Evolutionary conservation across 35 echinoderm and acorn worm genomes (phyloP).

Genomic region (Chiridota heheva): DNA sequence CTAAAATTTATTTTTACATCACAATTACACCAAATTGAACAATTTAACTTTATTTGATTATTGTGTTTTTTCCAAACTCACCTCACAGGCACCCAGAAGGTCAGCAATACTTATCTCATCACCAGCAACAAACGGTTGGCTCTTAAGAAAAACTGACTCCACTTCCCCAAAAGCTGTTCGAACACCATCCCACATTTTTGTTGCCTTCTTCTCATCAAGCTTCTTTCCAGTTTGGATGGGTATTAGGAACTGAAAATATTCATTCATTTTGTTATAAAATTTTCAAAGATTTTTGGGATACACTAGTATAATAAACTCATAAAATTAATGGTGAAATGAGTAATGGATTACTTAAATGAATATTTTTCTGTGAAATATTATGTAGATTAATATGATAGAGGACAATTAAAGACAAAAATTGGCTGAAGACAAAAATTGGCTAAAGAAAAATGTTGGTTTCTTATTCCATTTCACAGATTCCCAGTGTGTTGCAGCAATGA

Average conservation of each 20-base stretch:
- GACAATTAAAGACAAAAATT: too few relatives aligned
- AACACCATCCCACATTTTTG: background rate
- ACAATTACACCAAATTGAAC: background rate
- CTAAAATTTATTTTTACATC: background rate
- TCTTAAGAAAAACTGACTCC: constrained; percentile 9
- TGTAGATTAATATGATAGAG: too few relatives aligned
- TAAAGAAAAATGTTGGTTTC: too few relatives aligned
- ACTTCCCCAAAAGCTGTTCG: background rate
- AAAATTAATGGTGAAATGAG: too few relatives aligned
- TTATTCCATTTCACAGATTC: too few relatives aligned
- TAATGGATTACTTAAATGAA: too few relatives aligned
- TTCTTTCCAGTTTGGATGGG: background rate
- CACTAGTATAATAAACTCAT: too few relatives aligned
- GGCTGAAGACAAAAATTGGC: too few relatives aligned
- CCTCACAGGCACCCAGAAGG: constrained; percentile 15
- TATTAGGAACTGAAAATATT: background rate
- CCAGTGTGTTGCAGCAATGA: too few relatives aligned
- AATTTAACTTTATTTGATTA: background rate
- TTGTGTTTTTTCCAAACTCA: background rate
- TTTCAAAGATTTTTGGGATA: too few relatives aligned
- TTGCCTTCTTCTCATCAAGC: background rate
- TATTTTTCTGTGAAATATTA: too few relatives aligned
- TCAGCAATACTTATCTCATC: constrained; percentile 30
- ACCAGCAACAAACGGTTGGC: background rate
- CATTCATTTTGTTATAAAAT: too few relatives aligned